Percentiles rank a stretch among this genome's conserved stretches.
Conservation (phyloP, 1,140 invertebrate species). For the Eueides isabella region DNA sequence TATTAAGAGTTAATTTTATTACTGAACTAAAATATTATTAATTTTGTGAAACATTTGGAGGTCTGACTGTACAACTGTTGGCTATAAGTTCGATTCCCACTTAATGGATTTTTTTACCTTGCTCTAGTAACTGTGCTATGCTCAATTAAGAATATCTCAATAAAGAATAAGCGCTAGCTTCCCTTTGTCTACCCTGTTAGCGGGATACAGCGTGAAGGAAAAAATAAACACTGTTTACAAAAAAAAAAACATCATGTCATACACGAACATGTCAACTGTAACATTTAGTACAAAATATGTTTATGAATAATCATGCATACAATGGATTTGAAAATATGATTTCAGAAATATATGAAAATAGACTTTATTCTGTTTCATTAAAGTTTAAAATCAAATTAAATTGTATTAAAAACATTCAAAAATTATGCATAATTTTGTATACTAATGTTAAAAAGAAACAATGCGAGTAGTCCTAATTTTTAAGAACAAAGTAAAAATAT, state of each 20-base stretch:
- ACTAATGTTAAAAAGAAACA: conserved; percentile 32
- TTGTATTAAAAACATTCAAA: neutral
- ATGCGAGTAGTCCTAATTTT: conserved; percentile 37
- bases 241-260: conserved; percentile 25
- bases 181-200: too few relatives aligned
- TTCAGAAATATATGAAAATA: conserved; percentile 21
- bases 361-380: conserved; percentile 17
- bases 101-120: too few relatives aligned
- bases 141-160: too few relatives aligned
- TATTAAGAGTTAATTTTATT: too few relatives aligned
- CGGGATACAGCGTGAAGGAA: neutral
- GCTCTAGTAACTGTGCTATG: too few relatives aligned
- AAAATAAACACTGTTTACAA: neutral
- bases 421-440: neutral
- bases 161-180: too few relatives aligned
- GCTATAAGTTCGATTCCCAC: too few relatives aligned
- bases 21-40: too few relatives aligned
- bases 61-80: too few relatives aligned
- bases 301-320: conserved; percentile 41
- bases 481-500: conserved; percentile 25
- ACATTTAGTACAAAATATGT: conserved; percentile 24
- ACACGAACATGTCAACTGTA: conserved; percentile 32
- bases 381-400: neutral
- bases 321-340: conserved; percentile 32
- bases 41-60: too few relatives aligned